phyloP scores from a whole-genome alignment of 2,888 invertebrate species.

The Lamellibrachia columna region DNA sequence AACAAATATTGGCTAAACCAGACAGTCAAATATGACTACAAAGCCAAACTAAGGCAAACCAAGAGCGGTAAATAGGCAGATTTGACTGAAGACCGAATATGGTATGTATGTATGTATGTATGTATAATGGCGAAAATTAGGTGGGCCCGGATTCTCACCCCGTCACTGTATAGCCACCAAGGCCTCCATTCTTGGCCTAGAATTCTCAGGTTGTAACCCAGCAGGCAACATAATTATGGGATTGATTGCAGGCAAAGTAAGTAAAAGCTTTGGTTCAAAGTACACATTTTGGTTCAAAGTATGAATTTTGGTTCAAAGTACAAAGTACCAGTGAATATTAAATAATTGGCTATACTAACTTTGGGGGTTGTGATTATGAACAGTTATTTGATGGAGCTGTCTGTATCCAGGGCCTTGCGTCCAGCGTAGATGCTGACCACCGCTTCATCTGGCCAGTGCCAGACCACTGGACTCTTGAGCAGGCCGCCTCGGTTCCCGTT shows the following conservation, averaged over 20 bases:
- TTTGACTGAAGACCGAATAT: too few relatives aligned
- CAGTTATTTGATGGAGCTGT: background rate
- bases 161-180: slow-evolving; percentile 71
- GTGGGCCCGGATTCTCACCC: too few relatives aligned
- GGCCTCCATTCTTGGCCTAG: slow-evolving; percentile 94
- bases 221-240: slow-evolving; percentile 64
- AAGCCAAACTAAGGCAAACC: too few relatives aligned
- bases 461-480: slow-evolving; percentile 84
- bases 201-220: slow-evolving; percentile 86
- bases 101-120: background rate
- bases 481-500: slow-evolving; percentile 94
- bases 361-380: background rate
- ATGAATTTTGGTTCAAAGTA: too few relatives aligned
- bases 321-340: background rate
- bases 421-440: slow-evolving; percentile 82
- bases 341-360: background rate
- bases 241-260: slow-evolving; percentile 62
- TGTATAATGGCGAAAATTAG: too few relatives aligned
- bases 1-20: too few relatives aligned
- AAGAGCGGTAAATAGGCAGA: too few relatives aligned
- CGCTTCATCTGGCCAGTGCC: slow-evolving; percentile 84
- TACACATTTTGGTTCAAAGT: too few relatives aligned
- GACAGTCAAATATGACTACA: too few relatives aligned
- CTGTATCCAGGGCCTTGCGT: slow-evolving; percentile 75
- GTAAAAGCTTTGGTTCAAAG: background rate